Conservation (phyloP, 2,888 invertebrate genomes). For the Coecobrya sp. region DNA sequence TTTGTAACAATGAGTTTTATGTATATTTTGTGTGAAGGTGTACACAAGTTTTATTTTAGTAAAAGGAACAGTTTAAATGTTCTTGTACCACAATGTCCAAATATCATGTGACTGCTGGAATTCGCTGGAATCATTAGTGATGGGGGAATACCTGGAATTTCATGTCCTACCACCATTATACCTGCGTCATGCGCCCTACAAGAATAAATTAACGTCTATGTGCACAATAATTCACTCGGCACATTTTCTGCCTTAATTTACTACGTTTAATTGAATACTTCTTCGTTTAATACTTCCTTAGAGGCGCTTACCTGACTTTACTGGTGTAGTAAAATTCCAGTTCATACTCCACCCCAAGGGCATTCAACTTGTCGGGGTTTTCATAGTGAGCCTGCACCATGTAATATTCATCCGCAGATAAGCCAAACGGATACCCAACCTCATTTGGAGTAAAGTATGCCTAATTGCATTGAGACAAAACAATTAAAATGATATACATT, state of each 20-base stretch:
- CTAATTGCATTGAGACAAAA: not conserved
- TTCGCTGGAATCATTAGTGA: constrained; percentile 62
- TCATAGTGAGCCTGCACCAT: constrained; percentile 62
- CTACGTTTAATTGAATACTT: too few species aligned
- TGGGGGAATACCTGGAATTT: constrained; percentile 55
- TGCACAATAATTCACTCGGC: not conserved
- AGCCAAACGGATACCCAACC: constrained; percentile 51
- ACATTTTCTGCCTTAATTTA: not conserved
- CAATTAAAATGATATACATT: not conserved
- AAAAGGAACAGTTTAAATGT: not conserved
- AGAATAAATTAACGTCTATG: not conserved
- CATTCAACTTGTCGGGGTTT: not conserved
- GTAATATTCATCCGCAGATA: constrained; percentile 55
- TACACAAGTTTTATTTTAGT: not conserved
- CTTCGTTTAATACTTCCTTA: too few species aligned
- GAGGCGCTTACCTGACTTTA: constrained; percentile 23
- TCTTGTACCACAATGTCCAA: constrained; percentile 61
- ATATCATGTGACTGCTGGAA: constrained; percentile 40
- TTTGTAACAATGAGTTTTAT: not conserved
- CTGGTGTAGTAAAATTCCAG: constrained; percentile 62
- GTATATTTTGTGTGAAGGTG: not conserved
- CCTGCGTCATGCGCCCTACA: constrained; percentile 60
- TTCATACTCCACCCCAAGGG: constrained; percentile 36
- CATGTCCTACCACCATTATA: constrained; percentile 38
- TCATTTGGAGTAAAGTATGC: constrained; percentile 58